Base-by-base conservation (phyloP, 1,140 invertebrate genomes). In the Diachasma alloeum region DNA sequence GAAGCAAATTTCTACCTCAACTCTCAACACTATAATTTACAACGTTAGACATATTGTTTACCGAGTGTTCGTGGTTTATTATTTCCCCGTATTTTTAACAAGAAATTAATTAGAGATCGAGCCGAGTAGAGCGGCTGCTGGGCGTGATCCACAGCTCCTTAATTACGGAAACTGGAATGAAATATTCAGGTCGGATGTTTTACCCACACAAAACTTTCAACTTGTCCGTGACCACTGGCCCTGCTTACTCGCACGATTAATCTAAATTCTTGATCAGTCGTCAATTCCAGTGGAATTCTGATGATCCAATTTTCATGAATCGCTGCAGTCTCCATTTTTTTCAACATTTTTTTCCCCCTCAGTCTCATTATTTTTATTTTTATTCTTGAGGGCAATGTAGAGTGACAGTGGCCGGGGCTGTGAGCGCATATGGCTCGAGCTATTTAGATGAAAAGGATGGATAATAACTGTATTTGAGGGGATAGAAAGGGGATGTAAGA, bases 381-480 rank as follows among this genome's bases (percentile, higher is more conserved):
- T 68, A n/a, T 68, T 39, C 59, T 48, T 66, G 42, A 31, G 72
- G 78, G 71, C 76, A 76, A 42, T 42, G 74, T 31, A 31, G 31
- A 31, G 31, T 77, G 73, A 71, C 72, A 80, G 75, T 42, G 68
- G 67, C 36, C 56, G 68, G 69, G 69, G 37, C 59, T 26, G 17
- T 68, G 48, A 66, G 59, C 36, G 31, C n/a, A 68, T 68, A 68
- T 68, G 31, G 39, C n/a, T 10, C 36, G 13, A 37, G 77, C 76
- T 75, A 78, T 80, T 78, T 77, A 78, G 79, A 80, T 78, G 77
- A 80, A 80, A 80, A 80, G 79, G 77, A 74, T 72, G 75, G 79
- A 80, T 80, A 80, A 80, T 75, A 31, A 22, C 42, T 48, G 31
- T 70, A 74, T 37, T 26, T 26, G 56, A 72, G 39, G 31, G 66